Evolutionary conservation across 2,797 vertebrate genomes (phyloP), one percentile per base, ranked within the genome.

Genomic region (Mareca strepera): DNA sequence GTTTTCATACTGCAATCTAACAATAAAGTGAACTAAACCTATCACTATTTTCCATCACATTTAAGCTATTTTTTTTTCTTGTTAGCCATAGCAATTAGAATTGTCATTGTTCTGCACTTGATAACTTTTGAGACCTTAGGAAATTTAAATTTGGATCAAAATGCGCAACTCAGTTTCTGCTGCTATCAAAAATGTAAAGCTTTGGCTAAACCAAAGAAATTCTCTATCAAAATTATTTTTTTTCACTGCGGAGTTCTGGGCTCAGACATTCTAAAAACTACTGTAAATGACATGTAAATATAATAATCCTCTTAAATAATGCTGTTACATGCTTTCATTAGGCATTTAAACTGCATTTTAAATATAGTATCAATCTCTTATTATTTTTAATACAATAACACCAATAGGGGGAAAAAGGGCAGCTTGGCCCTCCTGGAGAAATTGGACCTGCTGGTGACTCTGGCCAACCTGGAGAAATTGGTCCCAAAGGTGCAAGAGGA

Each of bases 401-500:
- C 74, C 74, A 58, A 80, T 96, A 99, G 99, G 99, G 99, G 68
- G 99, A 99, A 64, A 98, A 96, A 94, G 99, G 99, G 39, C 97
- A 98, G 58, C 82, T 95, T 35, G 99, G 99, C 56, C 97, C 98
- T 44, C 78, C 84, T 64, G 99, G 99, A 94, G 99, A 99, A 97
- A 93, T 53, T 31, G 99, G 99, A 62, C 68, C 96, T 52, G 86
- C 97, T 33, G 99, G 99, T 64, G 97, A 98, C 52, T 81, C 94
- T 13, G 99, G 99, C 44, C 97, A 97, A 33, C 90, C 55, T 43
- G 99, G 99, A 43, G 98, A 98, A 96, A 93, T 66, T 22, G 99
- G 99, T 73, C 98, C 98, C 48, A 99, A 99, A 97, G 99, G 99
- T 62, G 97, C 98, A 97, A 98, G 99, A 95, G 99, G 99, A 98